Evolutionary conservation across 2,888 invertebrate species (phyloP).

Genomic region (Andrena flavipes): DNA sequence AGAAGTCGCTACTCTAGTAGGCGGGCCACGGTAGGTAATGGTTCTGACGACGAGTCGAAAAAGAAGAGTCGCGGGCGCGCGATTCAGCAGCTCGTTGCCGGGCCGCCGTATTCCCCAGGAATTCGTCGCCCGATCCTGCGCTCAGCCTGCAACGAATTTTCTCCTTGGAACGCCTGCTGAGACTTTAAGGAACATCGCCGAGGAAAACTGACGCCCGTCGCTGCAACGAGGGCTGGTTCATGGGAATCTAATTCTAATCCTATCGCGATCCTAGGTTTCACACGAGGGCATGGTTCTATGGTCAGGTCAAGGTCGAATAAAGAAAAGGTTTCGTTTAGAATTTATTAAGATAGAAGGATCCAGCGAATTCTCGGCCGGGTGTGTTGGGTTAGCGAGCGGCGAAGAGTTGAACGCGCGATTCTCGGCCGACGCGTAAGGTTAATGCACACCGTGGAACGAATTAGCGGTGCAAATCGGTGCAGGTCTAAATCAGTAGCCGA

Average conservation of each 20-base stretch:
- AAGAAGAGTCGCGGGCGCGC: conserved; percentile 54
- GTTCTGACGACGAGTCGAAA: conserved; percentile 62
- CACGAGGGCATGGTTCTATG: not conserved
- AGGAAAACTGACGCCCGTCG: not conserved
- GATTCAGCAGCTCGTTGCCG: conserved; percentile 63
- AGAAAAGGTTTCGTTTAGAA: no score
- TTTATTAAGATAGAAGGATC: no score
- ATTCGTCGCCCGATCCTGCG: not conserved
- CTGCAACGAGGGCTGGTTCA: not conserved
- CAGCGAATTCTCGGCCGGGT: no score
- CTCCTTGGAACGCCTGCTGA: not conserved
- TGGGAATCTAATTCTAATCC: not conserved
- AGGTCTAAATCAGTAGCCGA: conserved; percentile 68
- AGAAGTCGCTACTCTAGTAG: conserved; percentile 73
- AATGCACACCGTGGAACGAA: conserved; percentile 68
- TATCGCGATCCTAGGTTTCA: not conserved
- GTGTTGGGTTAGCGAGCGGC: not conserved
- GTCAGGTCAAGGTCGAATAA: no score
- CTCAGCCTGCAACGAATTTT: not conserved
- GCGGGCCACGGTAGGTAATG: conserved; percentile 73
- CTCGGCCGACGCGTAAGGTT: conserved; percentile 44
- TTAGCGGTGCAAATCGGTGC: conserved; percentile 68
- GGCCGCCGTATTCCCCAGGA: conserved; percentile 22
- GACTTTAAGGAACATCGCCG: not conserved
- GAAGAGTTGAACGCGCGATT: conserved; percentile 12